A percentile compares a stretch with the other conserved stretches of the same genome.
phyloP scores from a whole-genome alignment of 1,140 invertebrate genomes.

The Drosophila orena region DNA sequence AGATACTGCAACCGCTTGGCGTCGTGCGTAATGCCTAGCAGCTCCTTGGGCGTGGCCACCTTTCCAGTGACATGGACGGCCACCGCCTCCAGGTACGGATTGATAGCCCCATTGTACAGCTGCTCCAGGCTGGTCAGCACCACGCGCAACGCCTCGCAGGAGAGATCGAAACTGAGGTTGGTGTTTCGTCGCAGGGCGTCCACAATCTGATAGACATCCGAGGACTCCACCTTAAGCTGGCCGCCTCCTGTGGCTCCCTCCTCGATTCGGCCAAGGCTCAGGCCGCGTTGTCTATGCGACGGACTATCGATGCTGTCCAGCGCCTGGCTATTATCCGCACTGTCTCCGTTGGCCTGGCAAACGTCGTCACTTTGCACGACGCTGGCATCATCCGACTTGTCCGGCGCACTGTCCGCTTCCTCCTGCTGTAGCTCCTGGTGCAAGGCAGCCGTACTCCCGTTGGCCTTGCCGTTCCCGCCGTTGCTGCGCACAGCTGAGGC shows the following conservation, averaged over 20 bases:
- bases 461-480: constrained; percentile 21
- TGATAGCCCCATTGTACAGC: constrained; percentile 87
- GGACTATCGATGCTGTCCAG: constrained; percentile 80
- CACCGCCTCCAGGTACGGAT: constrained; percentile 86
- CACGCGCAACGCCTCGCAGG: constrained; percentile 92
- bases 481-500: constrained; percentile 22
- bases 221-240: constrained; percentile 77
- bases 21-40: constrained; percentile 88
- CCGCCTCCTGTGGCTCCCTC: constrained; percentile 28
- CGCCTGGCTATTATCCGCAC: constrained; percentile 76
- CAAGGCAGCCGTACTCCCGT: constrained; percentile 5
- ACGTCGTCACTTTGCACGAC: constrained; percentile 64
- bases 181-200: constrained; percentile 93
- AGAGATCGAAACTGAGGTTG: constrained; percentile 94
- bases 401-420: constrained; percentile 55
- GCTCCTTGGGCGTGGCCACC: constrained; percentile 79
- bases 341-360: constrained; percentile 48
- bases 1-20: constrained; percentile 91
- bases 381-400: constrained; percentile 71
- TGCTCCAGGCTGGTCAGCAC: constrained; percentile 89
- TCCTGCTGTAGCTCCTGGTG: constrained; percentile 24
- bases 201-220: constrained; percentile 89
- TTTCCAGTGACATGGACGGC: constrained; percentile 82
- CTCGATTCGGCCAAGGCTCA: constrained; percentile 8
- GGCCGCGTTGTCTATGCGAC: constrained; percentile 41